These are phyloP conservation scores for Aplocera efformata DNA, from an alignment of 2,888 invertebrate species.

Conservation along the genomic window DNA sequence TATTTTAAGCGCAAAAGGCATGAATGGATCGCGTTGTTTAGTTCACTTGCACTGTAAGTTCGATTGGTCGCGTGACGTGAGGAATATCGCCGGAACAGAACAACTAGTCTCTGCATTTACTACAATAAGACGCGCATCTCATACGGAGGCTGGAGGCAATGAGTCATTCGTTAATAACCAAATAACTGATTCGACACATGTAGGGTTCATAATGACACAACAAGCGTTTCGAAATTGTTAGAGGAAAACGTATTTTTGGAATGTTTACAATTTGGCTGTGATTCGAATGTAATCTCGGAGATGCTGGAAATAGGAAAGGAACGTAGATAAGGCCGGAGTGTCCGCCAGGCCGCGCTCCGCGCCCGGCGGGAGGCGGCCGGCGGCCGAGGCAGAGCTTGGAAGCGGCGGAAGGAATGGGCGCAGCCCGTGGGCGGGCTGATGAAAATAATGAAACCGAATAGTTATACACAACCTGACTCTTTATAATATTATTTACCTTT, in stretches of 20 bases:
- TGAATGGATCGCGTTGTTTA: constrained; percentile 11
- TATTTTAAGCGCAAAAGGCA: constrained; percentile 22
- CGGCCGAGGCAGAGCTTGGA: no score
- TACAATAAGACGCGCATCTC: constrained; percentile 25
- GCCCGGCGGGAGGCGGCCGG: no score
- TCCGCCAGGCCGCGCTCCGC: not conserved
- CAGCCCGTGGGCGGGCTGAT: no score
- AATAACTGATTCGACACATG: not conserved
- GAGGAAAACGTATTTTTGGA: constrained; percentile 47
- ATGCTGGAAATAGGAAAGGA: constrained; percentile 25
- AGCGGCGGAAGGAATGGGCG: no score
- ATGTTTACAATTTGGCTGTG: constrained; percentile 65
- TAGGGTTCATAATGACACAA: no score
- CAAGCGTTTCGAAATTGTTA: constrained; percentile 13
- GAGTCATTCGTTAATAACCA: not conserved
- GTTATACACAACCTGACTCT: constrained; percentile 5
- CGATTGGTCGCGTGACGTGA: not conserved
- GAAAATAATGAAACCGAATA: no score
- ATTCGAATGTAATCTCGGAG: constrained; percentile 50
- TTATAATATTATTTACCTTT: constrained; percentile 5
- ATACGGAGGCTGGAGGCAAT: constrained; percentile 19
- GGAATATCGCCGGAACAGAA: not conserved
- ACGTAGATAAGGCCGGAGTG: constrained; percentile 19
- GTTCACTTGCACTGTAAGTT: constrained; percentile 2
- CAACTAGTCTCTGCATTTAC: constrained; percentile 53